A percentile compares a stretch with the other conserved stretches of the same genome.
These are phyloP conservation scores for Hyles euphorbiae DNA, from an alignment of 1,140 invertebrate genomes.

Conservation along the genomic window DNA sequence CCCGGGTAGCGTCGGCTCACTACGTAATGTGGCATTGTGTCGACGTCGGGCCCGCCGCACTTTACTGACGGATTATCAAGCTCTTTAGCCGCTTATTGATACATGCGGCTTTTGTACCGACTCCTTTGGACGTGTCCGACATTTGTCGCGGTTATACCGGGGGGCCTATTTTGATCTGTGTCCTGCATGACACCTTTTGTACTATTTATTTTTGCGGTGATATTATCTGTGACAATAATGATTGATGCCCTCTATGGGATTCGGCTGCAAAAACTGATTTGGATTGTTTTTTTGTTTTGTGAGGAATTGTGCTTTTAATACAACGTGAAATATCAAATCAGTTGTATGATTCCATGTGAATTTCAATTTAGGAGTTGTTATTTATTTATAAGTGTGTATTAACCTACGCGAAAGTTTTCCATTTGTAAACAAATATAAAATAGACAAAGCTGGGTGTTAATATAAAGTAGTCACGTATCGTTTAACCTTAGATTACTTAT, in stretches of 20 bases:
- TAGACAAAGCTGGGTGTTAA: not conserved
- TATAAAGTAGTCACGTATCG: slow-evolving; percentile 35
- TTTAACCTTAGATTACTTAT: slow-evolving; percentile 36
- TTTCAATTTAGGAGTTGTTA: too few species aligned
- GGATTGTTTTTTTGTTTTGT: too few species aligned
- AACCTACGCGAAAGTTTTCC: too few species aligned
- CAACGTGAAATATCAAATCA: too few species aligned
- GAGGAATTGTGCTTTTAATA: too few species aligned
- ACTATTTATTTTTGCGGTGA: not conserved
- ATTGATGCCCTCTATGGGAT: too few species aligned
- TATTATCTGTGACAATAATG: not conserved
- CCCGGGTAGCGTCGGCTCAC: slow-evolving; percentile 1
- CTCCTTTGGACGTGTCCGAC: slow-evolving; percentile 24
- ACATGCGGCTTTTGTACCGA: slow-evolving; percentile 32
- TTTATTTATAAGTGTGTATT: too few species aligned
- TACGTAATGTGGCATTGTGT: slow-evolving; percentile 38
- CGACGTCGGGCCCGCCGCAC: slow-evolving; percentile 28
- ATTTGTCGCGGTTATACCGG: not conserved
- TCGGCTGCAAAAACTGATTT: too few species aligned
- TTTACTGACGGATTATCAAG: slow-evolving; percentile 57
- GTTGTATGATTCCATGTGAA: too few species aligned
- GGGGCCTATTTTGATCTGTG: slow-evolving; percentile 3
- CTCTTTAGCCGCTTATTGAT: slow-evolving; percentile 52
- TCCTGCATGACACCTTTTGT: not conserved
- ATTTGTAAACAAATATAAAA: not conserved